Evolutionary conservation across 2,888 invertebrate species (phyloP), one percentile per base, ranked within the genome.

Genomic region (Ashinkailepas kermadecensis): DNA sequence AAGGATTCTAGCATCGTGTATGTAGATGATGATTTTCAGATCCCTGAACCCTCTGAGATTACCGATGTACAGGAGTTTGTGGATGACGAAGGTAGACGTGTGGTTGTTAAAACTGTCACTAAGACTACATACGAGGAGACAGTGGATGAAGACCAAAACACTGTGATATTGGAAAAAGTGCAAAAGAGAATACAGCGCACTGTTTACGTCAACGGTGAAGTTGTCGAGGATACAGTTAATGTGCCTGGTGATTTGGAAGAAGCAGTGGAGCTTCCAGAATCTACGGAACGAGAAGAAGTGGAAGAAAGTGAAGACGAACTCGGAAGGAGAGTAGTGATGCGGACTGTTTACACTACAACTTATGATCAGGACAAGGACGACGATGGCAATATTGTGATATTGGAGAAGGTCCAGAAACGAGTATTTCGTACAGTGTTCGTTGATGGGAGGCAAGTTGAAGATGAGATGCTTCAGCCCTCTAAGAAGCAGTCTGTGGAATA

Each of bases 351-450:
- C 21, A 74, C 54, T 10, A 74, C 74, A 18, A 74, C 74, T 9
- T 74, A 74, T 74, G 74, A 74, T 7, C 54, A 74, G 56, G 74
- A 74, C 21, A 74, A 21, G 9, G 74, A 74, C 56, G 74, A 8
- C 9, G 74, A 74, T 21, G 74, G 74, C 21, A 74, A 74, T 56
- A 56, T 74, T 54, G 74, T 74, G 74, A 74, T 74, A 74, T 74
- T 74, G 18, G 74, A 74, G 18, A 74, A 56, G 56, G 74, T 74
- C 54, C 74, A 74, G 21, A 74, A 74, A 11, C 54, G 74, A 3
- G 74, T 74, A 4, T 74, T 74, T 56, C 74, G 74, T 56, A 74
- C 74, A 10, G 74, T 74, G 21, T 74, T 74, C 21, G 74, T 74
- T 74, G 56, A 74, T 21, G 74, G 74, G 8, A 74, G 56, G 21